Percentiles rank a stretch among this genome's conserved stretches.
phyloP scores from a whole-genome alignment of 2,888 invertebrate species.

The Xestia ashworthii region DNA sequence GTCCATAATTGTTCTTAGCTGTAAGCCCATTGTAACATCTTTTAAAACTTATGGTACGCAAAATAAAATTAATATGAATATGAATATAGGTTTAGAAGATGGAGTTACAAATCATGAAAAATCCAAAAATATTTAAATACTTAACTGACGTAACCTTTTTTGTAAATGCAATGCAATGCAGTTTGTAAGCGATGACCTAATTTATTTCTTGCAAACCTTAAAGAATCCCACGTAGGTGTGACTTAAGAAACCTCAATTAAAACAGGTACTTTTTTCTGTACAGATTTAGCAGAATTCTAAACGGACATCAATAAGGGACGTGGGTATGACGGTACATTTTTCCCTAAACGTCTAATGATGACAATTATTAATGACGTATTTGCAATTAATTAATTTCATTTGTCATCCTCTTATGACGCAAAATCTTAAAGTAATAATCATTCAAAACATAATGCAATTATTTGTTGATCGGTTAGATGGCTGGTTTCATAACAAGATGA shows the following conservation, averaged over 20 bases:
- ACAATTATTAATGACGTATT: neutral
- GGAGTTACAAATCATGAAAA: too few species aligned
- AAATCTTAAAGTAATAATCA: neutral
- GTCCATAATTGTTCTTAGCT: too few species aligned
- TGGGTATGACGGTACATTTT: neutral
- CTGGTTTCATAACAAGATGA: neutral
- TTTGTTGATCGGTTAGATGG: neutral
- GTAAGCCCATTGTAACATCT: too few species aligned
- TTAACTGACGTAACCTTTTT: neutral
- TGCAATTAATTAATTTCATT: neutral
- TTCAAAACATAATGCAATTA: neutral
- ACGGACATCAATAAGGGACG: slow-evolving; percentile 3
- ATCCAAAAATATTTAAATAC: neutral
- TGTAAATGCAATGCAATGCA: neutral
- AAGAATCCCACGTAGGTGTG: neutral
- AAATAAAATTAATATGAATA: too few species aligned
- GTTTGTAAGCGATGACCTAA: slow-evolving; percentile 5
- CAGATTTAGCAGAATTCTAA: slow-evolving; percentile 16
- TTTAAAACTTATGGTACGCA: too few species aligned
- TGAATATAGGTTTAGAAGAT: too few species aligned
- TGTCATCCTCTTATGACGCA: neutral
- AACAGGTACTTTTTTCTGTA: slow-evolving; percentile 16
- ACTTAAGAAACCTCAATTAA: slow-evolving; percentile 9
- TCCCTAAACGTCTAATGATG: neutral
- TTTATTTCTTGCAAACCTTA: neutral